phyloP scores from a whole-genome alignment of 2,113 vertebrate species.

The Pionites leucogaster region DNA sequence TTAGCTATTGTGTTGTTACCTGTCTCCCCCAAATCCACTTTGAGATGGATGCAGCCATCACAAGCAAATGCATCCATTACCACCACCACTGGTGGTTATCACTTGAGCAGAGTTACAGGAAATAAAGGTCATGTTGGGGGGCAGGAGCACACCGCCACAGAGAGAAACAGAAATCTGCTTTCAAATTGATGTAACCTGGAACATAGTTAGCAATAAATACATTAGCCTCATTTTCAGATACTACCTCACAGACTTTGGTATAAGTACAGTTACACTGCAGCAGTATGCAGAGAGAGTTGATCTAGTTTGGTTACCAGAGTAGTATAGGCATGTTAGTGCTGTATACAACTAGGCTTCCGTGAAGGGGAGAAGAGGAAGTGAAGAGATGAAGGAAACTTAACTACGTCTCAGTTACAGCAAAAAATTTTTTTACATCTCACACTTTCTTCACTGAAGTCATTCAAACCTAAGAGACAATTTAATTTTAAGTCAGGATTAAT shows the following conservation, averaged over 20 bases:
- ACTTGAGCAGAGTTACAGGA: no score
- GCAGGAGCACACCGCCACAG: no score
- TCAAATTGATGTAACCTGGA: neutral
- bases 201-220: neutral
- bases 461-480: neutral
- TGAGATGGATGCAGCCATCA: neutral
- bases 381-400: neutral
- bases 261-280: neutral
- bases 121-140: no score
- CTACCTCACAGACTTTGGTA: neutral
- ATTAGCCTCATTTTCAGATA: neutral
- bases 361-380: neutral
- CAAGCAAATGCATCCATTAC: no score
- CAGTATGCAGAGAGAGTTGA: neutral
- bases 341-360: neutral
- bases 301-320: neutral
- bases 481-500: neutral
- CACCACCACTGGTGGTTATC: no score
- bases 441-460: neutral
- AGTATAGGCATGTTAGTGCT: neutral
- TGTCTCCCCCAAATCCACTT: neutral
- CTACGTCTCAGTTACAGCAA: neutral
- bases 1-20: neutral
- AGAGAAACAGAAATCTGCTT: neutral
- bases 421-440: neutral